A percentile compares a stretch with the other conserved stretches of the same genome.
phyloP scores from a whole-genome alignment of 2,888 invertebrate species.

The Sarcophaga caerulescens region DNA sequence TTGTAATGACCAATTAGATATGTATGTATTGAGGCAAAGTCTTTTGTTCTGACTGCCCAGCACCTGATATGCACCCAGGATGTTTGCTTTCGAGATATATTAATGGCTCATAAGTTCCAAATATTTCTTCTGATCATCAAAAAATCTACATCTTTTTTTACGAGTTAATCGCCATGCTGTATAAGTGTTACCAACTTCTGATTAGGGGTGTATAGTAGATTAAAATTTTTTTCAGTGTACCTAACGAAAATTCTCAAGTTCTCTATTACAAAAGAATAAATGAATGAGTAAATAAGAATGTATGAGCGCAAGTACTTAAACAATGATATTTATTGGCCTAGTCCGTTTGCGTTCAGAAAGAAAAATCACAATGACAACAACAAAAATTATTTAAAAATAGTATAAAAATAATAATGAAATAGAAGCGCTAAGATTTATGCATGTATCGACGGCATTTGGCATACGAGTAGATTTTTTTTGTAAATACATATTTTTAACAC shows the following conservation, averaged over 20 bases:
- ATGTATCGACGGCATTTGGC: neutral
- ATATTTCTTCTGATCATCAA: too few relatives aligned
- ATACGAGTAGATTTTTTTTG: neutral
- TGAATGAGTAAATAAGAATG: neutral
- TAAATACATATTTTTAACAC: slow-evolving; percentile 36
- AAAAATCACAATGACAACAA: neutral
- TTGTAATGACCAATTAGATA: too few relatives aligned
- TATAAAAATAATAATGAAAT: slow-evolving; percentile 15
- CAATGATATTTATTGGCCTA: slow-evolving; percentile 23
- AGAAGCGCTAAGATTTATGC: neutral
- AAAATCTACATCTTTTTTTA: too few relatives aligned
- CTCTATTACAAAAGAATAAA: neutral
- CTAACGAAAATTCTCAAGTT: neutral
- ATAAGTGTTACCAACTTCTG: too few relatives aligned
- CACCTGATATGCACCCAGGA: too few relatives aligned
- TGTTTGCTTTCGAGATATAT: too few relatives aligned
- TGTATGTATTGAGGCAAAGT: too few relatives aligned
- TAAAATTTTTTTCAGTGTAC: neutral
- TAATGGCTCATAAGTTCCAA: too few relatives aligned
- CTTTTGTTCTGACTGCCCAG: too few relatives aligned
- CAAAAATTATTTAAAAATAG: neutral
- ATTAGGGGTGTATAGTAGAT: too few relatives aligned
- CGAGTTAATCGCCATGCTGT: too few relatives aligned
- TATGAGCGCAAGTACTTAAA: neutral
- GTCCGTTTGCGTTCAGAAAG: slow-evolving; percentile 17